Evolutionary conservation across 2,888 invertebrate genomes (phyloP).

Genomic region (Tromatobia lineatoria): DNA sequence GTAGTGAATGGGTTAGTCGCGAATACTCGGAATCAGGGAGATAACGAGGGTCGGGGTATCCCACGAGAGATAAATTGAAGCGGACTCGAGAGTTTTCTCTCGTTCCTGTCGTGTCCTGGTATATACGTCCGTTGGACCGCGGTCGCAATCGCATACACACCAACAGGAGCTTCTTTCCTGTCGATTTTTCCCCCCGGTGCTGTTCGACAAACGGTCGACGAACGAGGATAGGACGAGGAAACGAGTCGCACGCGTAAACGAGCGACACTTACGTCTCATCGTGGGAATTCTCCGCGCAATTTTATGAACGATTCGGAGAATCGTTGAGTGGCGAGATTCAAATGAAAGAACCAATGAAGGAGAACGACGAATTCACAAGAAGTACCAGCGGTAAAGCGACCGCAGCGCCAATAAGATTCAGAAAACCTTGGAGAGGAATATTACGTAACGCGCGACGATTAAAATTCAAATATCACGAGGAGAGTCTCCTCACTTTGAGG

Average conservation of each 20-base stretch:
- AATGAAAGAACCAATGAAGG: slow-evolving; percentile 28
- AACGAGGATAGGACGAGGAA: not conserved
- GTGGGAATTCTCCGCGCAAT: slow-evolving; percentile 28
- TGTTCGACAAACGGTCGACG: slow-evolving; percentile 1
- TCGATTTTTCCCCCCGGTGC: slow-evolving; percentile 59
- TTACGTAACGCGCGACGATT: slow-evolving; percentile 57
- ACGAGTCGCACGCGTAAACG: slow-evolving; percentile 40
- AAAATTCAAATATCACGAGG: slow-evolving; percentile 64
- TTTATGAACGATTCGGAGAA: slow-evolving; percentile 38
- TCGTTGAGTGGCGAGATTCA: slow-evolving; percentile 5
- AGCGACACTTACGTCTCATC: slow-evolving; percentile 36
- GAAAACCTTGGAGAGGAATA: slow-evolving; percentile 21
- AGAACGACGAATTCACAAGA: not conserved
- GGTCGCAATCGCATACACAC: not conserved
- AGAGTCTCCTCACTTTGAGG: slow-evolving; percentile 51
- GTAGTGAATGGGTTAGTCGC: slow-evolving; percentile 8
- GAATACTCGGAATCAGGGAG: slow-evolving; percentile 65
- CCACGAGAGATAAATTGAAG: slow-evolving; percentile 65
- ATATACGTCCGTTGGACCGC: not conserved
- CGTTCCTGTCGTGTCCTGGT: slow-evolving; percentile 28
- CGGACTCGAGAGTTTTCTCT: slow-evolving; percentile 57
- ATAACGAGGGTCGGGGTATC: slow-evolving; percentile 65
- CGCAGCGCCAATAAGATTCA: slow-evolving; percentile 14
- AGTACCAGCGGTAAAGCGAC: not conserved
- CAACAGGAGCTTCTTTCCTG: slow-evolving; percentile 47